phyloP scores from a whole-genome alignment of 2,888 invertebrate genomes.

The Tineola bisselliella region DNA sequence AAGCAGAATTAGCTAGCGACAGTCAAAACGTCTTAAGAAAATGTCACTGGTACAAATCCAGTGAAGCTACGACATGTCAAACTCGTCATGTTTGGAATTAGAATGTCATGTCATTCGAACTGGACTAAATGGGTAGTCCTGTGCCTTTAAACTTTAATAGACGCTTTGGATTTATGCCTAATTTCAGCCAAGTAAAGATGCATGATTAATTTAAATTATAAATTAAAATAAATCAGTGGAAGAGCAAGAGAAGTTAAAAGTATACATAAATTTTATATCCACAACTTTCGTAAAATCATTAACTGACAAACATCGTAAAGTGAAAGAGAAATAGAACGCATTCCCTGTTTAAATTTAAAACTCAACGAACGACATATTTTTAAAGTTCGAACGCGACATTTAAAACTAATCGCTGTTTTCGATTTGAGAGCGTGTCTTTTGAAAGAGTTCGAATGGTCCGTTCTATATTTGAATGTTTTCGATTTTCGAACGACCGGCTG shows the following conservation, averaged over 20 bases:
- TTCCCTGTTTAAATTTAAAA: conserved; percentile 56
- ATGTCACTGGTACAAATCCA: conserved; percentile 26
- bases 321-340: conserved; percentile 57
- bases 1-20: neutral
- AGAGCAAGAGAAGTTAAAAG: neutral
- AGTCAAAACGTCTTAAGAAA: neutral
- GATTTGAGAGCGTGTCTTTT: conserved; percentile 50
- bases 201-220: neutral
- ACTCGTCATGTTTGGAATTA: conserved; percentile 30
- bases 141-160: neutral
- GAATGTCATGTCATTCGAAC: conserved; percentile 15
- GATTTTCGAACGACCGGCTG: conserved; percentile 54
- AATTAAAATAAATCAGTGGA: neutral
- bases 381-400: conserved; percentile 64
- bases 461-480: conserved; percentile 64
- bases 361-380: conserved; percentile 64
- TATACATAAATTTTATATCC: conserved; percentile 39
- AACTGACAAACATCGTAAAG: conserved; percentile 62
- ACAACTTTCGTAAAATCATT: conserved; percentile 41
- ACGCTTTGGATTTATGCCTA: neutral
- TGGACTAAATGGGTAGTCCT: neutral
- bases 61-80: conserved; percentile 29
- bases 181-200: too few relatives aligned
- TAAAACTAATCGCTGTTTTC: conserved; percentile 67
- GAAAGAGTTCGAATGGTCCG: conserved; percentile 55